Conservation (phyloP, 2,888 invertebrate genomes). For the Schizaphis graminum region DNA sequence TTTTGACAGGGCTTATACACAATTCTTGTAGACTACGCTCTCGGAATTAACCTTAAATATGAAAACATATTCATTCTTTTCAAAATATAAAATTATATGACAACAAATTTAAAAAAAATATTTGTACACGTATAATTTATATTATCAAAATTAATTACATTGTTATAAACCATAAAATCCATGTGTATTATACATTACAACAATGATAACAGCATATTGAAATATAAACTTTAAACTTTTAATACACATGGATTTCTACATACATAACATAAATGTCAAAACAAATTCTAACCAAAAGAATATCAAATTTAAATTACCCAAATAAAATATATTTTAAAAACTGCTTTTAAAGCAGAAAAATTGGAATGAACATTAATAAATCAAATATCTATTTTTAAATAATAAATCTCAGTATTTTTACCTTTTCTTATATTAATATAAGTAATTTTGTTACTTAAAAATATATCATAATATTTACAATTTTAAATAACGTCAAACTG, state of each 20-base stretch:
- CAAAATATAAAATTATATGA: not conserved
- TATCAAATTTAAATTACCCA: not conserved
- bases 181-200: not conserved
- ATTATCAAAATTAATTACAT: slow-evolving; percentile 17
- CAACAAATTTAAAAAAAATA: not conserved
- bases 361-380: slow-evolving; percentile 14
- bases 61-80: not conserved
- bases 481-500: slow-evolving; percentile 7
- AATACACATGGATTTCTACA: slow-evolving; percentile 9
- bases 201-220: not conserved
- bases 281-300: not conserved
- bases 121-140: not conserved
- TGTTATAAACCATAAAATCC: slow-evolving; percentile 11
- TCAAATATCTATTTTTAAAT: not conserved
- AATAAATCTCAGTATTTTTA: not conserved
- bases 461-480: slow-evolving; percentile 5
- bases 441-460: slow-evolving; percentile 9
- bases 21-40: not conserved
- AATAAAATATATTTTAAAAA: slow-evolving; percentile 2
- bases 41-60: not conserved
- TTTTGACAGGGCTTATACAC: not conserved
- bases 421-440: not conserved
- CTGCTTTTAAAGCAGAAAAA: not conserved
- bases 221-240: not conserved
- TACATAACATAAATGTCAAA: not conserved